Base-by-base conservation (phyloP, 1,140 invertebrate genomes). In the Zaprionus vittiger region DNA sequence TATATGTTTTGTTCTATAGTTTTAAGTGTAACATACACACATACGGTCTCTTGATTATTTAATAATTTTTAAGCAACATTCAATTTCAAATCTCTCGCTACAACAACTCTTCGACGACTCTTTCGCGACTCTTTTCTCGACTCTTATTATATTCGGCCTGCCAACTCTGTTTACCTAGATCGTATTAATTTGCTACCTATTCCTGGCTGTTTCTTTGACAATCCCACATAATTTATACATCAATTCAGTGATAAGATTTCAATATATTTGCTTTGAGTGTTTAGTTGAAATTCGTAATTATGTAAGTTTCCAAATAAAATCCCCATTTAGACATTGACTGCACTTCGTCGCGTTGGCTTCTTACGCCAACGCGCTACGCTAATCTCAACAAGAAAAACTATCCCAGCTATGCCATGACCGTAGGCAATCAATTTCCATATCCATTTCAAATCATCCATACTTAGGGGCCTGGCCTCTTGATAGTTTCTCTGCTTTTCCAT, bases 401-500 rank as follows among this genome's bases (percentile, higher is more conserved):
- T 2, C 4, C 31, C 20, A 2, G 78, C 75, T n/a, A 67, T 1
- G 0, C 41, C 41, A 17, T 73, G 44, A 4, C 75, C 44, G 5
- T 22, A 41, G 6, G 47, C 34, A 5, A 79, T 49, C 6, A 79
- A 11, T 2, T 22, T 52, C 52, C 69, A 67, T 9, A 73, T 11
- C 31, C 52, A 65, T 2, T 41, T 63, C 1, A 80, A 26, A 1
- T 74, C 61, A 0, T 55, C 6, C 22, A 79, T 0, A 9, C 17
- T 68, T n/a, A 79, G 5, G 0, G 69, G 44, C 7, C 4, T 15
- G 4, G 6, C 9, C 2, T 15, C 4, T 11, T 55, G 24, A 14
- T 7, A 55, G 4, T 14, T 55, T 24, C 1, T 4, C 0, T 15
- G 11, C 9, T 2, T n/a, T 24, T 55, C 2, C 2, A 7, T 26